A percentile compares a stretch with the other conserved stretches of the same genome.
Evolutionary conservation across 2,113 vertebrate genomes (phyloP).

Genomic region (Rissa tridactyla): DNA sequence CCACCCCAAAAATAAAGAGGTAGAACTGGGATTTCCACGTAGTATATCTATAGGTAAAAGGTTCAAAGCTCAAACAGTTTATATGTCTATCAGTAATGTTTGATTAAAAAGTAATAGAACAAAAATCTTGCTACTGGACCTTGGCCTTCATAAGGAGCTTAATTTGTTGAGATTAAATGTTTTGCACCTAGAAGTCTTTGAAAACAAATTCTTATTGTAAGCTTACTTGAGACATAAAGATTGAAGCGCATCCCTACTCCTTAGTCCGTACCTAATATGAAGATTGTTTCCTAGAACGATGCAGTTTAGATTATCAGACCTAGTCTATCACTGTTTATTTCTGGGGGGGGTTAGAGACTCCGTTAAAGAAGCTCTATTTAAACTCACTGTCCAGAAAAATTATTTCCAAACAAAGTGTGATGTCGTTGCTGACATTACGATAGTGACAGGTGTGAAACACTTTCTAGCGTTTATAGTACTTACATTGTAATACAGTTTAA

Average conservation of each 20-base stretch:
- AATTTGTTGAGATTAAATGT: not conserved
- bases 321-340: not conserved
- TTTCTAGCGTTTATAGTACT: not conserved
- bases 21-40: not conserved
- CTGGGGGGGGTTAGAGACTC: not conserved
- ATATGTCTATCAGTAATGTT: not conserved
- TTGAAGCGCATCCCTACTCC: not conserved
- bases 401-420: not conserved
- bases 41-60: not conserved
- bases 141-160: not conserved
- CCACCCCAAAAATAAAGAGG: not conserved
- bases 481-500: not conserved
- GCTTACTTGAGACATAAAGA: not conserved
- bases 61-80: not conserved
- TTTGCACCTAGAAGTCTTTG: not conserved
- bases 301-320: not conserved
- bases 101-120: not conserved
- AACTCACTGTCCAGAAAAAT: not conserved
- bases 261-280: not conserved
- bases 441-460: constrained; percentile 2
- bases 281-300: not conserved
- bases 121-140: not conserved
- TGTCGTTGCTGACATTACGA: not conserved
- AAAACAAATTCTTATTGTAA: not conserved
- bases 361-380: not conserved